Base-by-base conservation (phyloP, 35 echinoderm and acorn worm genomes). In the Heliocidaris erythrogramma region DNA sequence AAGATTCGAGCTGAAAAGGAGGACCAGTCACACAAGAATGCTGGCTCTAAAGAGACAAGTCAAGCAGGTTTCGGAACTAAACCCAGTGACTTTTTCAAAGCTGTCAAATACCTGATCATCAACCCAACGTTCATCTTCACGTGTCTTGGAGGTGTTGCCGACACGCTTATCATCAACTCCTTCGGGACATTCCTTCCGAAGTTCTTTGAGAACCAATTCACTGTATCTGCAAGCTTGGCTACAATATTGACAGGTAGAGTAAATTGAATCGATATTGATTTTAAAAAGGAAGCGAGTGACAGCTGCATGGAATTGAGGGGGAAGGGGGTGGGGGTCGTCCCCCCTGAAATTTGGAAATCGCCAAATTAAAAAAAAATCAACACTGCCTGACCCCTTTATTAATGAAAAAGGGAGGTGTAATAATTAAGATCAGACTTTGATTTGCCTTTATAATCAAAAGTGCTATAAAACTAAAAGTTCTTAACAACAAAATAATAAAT, bases 201-300 rank as follows among this genome's bases (percentile, higher is more conserved):
- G 69, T 94, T 78, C 35, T 86, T 94, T 2, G 60, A 94, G n/a
- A 94, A 60, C 65, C 93, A 94, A 32, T 94, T 94, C 42, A 60
- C 69, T 16, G 32, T 94, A 32, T 85, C 93, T 17, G 93, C 93
- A 16, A 94, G 93, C 32, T 84, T 94, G 30, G 93, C 93, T 42
- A 78, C 59, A 27, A 84, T 94, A 85, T 60, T 78, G 32, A 94
- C 93, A 35, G 93, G 93, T 94, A 85, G 78, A 86, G 31, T 30
- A 30, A 8, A 30, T 1, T 84, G 14, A 84, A 29, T 18, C 4
- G 14, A 4, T 86, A 86, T 27, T 30, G 21, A 86, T 86, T 86
- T 14, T 2, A 56, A 30, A 32, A 18, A 84, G 69, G 69, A 18
- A 18, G 14, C n/a, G 14, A 84, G 14, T 16, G 14, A 14, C n/a